phyloP scores from a whole-genome alignment of 53 echinoderm and acorn worm species.

The Actinopyga echinites region DNA sequence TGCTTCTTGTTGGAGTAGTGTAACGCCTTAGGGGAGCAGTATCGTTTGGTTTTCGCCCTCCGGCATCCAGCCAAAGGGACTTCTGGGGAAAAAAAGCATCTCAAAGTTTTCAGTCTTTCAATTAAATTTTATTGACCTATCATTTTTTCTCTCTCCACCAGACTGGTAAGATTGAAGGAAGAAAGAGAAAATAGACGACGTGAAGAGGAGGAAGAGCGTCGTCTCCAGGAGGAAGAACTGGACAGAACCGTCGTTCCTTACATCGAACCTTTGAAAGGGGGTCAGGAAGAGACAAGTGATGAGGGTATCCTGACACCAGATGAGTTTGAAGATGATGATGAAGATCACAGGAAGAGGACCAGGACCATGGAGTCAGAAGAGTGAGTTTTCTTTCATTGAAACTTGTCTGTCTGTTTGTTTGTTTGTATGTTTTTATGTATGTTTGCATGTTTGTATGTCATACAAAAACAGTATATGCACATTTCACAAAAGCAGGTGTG shows the following conservation, averaged over 20 bases:
- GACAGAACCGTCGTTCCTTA: not conserved
- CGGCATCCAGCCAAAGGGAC: no score
- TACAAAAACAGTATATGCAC: not conserved
- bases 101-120: no score
- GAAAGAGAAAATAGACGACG: slow-evolving; percentile 40
- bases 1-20: no score
- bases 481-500: not conserved
- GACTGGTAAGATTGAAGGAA: slow-evolving; percentile 50
- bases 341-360: slow-evolving; percentile 72
- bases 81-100: no score
- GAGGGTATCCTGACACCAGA: slow-evolving; percentile 92
- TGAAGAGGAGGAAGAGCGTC: slow-evolving; percentile 43
- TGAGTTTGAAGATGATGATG: slow-evolving; percentile 80
- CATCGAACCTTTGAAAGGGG: slow-evolving; percentile 39
- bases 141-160: no score
- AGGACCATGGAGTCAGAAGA: slow-evolving; percentile 93
- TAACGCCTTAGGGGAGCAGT: no score
- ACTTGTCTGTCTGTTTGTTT: no score
- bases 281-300: slow-evolving; percentile 80
- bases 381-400: slow-evolving; percentile 43
- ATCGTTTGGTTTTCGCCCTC: no score
- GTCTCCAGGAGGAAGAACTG: slow-evolving; percentile 39
- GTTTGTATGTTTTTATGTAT: no score
- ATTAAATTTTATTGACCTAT: no score
- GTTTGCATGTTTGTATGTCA: not conserved